Conservation (phyloP, 92 coral and sea anemone species). For the Phenganax marumi region DNA sequence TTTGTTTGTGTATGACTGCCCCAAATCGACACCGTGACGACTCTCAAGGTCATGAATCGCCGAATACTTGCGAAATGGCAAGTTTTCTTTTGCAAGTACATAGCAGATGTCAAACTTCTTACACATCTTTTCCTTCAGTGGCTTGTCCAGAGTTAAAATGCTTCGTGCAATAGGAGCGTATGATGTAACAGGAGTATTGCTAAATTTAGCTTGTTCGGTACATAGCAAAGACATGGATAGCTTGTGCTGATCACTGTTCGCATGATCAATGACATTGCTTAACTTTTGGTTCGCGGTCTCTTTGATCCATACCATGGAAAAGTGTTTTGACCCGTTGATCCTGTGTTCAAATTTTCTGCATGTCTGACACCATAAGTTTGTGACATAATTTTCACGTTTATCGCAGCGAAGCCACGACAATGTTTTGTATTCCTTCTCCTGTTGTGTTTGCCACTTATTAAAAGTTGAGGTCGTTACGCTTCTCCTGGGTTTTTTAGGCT, state of each 20-base stretch:
- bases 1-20: constrained; percentile 49
- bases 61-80: constrained; percentile 23
- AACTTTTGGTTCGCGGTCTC: constrained; percentile 1
- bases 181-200: neutral
- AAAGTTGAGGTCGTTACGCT: neutral
- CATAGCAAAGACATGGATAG: constrained; percentile 6
- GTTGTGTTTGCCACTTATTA: neutral
- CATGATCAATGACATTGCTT: constrained; percentile 1
- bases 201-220: neutral
- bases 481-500: neutral
- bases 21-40: constrained; percentile 60
- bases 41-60: constrained; percentile 23
- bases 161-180: constrained; percentile 12
- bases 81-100: constrained; percentile 29
- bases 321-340: neutral
- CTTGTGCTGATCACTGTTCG: too few species aligned
- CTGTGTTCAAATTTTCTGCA: constrained; percentile 6
- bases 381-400: neutral
- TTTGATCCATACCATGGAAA: neutral
- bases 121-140: constrained; percentile 24
- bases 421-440: constrained; percentile 23
- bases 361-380: constrained; percentile 17
- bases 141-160: neutral
- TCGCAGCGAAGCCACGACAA: constrained; percentile 25
- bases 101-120: constrained; percentile 50